phyloP scores from a whole-genome alignment of 2,888 invertebrate genomes.

The Tyria jacobaeae region DNA sequence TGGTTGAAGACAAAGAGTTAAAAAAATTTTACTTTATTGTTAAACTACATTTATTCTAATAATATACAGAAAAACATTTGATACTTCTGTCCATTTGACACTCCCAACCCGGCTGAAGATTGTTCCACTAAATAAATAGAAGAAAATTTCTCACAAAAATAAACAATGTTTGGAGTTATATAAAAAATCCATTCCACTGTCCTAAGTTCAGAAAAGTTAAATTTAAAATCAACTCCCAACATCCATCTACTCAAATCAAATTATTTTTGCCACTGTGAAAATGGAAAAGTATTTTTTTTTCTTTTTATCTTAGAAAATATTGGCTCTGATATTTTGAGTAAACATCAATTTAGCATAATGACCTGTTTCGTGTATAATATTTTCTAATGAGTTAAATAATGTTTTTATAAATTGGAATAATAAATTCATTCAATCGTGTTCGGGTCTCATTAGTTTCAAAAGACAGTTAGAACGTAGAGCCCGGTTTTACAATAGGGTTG shows the following conservation, averaged over 20 bases:
- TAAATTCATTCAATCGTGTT: constrained; percentile 50
- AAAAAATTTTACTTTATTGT: too few species aligned
- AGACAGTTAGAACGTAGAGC: constrained; percentile 28
- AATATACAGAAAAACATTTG: constrained; percentile 14
- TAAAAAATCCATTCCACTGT: constrained; percentile 76
- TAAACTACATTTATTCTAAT: background rate
- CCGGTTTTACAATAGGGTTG: constrained; percentile 28
- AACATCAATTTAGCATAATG: constrained; percentile 72
- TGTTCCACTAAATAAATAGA: constrained; percentile 48
- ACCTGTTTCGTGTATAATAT: constrained; percentile 60
- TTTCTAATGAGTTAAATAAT: constrained; percentile 56
- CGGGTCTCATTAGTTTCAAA: constrained; percentile 55
- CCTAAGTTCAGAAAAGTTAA: constrained; percentile 73
- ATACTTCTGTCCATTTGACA: too few species aligned
- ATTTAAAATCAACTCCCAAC: constrained; percentile 78
- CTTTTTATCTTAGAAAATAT: constrained; percentile 76
- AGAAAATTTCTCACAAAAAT: constrained; percentile 60
- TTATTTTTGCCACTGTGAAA: constrained; percentile 78
- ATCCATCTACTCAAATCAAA: constrained; percentile 77
- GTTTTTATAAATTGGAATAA: constrained; percentile 33
- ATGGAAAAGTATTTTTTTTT: constrained; percentile 70
- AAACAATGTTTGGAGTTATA: constrained; percentile 70
- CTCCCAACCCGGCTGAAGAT: constrained; percentile 41
- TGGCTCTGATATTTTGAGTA: constrained; percentile 68
- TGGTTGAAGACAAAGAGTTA: too few species aligned